Evolutionary conservation across 2,888 invertebrate species (phyloP), one percentile per base, ranked within the genome.

Genomic region (Cyclophora punctaria): DNA sequence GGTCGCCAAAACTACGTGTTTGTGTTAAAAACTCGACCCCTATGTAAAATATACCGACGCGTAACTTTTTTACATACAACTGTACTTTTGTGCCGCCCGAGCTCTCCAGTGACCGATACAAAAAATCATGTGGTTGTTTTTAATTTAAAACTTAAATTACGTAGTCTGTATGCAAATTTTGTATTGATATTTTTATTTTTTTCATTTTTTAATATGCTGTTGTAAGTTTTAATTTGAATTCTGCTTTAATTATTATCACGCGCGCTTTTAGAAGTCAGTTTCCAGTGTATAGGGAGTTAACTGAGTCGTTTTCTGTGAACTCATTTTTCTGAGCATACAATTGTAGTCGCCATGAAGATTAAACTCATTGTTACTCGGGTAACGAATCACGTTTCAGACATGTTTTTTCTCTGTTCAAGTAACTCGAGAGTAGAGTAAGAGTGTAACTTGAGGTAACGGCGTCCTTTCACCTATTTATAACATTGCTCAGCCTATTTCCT

Each of bases 331-430:
- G 62, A 60, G 66, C 68, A 73, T 71, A 76, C 71, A 69, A 74
- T 77, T 78, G 44, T 75, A 71, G 64, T 69, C 71, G 63, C 66
- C 70, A 72, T 71, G 76, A 73, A 83, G 79, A 84, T 83, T 83
- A 83, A 82, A 80, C 71, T 74, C 73, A 81, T 83, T 84, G 80
- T 82, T 20, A 73, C 76, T 73, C 80, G 81, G 75, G 77, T 78
- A 75, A 64, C 63, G 80, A 77, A 75, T 84, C 82, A 73, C 70
- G 73, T 83, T 83, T 78, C 84, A 75, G 73, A 77, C 77, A 76
- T 64, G 70, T 20, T 78, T 80, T 75, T 77, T 77, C 72, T 70
- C 20, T 20, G 20, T 20, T 72, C 71, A 65, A 68, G 76, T 75
- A 77, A 82, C 66, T 37, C 37, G 55, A 52, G 77, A 78, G 63